Conservation (phyloP, 2,113 vertebrate genomes). For the Ia io region DNA sequence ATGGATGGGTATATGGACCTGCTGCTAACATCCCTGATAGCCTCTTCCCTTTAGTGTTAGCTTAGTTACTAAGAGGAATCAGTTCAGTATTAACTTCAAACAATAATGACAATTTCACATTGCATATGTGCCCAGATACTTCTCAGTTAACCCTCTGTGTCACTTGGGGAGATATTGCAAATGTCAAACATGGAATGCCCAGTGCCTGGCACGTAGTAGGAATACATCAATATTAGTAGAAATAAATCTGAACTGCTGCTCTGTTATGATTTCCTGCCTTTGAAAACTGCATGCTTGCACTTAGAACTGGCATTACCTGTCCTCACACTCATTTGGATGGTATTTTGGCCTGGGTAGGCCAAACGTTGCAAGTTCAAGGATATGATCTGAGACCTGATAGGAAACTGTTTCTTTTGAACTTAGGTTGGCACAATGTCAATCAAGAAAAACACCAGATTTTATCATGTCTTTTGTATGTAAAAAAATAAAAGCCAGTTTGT, state of each 20-base stretch:
- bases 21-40: background rate
- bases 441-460: background rate
- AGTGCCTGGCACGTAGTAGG: background rate
- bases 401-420: background rate
- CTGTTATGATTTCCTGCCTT: background rate
- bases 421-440: background rate
- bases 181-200: background rate
- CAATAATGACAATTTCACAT: background rate
- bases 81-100: background rate
- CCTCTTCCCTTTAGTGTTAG: background rate
- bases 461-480: background rate
- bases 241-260: background rate
- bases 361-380: background rate
- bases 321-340: background rate
- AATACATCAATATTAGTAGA: background rate
- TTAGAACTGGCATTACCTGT: background rate
- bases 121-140: background rate
- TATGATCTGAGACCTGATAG: background rate
- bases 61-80: background rate
- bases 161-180: background rate
- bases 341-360: background rate
- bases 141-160: background rate
- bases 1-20: background rate
- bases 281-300: background rate
- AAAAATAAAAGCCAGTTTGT: background rate